Percentiles rank a stretch among this genome's conserved stretches.
Conservation (phyloP, 2,113 vertebrate species). For the Opisthocomus hoazin region DNA sequence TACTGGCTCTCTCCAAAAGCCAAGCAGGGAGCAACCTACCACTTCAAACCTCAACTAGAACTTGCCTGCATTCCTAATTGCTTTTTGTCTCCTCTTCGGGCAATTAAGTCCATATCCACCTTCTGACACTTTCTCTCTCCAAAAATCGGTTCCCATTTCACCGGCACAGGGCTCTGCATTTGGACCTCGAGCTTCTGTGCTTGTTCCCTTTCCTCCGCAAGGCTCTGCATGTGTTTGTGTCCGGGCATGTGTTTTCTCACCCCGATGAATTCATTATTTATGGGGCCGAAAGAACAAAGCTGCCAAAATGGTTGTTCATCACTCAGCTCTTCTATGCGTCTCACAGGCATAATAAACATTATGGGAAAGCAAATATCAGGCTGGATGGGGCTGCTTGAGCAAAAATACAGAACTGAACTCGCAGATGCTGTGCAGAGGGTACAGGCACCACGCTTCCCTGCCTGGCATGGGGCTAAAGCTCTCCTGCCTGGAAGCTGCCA, state of each 20-base stretch:
- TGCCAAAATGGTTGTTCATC: background rate
- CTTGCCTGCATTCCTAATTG: background rate
- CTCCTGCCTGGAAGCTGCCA: background rate
- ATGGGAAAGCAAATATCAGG: conserved; percentile 9
- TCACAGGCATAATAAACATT: conserved; percentile 28
- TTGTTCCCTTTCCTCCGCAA: background rate
- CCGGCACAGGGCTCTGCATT: background rate
- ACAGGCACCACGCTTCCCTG: background rate
- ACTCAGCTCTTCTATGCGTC: conserved; percentile 20
- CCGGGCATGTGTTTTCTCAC: conserved; percentile 7
- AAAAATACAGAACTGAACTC: background rate
- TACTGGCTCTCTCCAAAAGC: background rate
- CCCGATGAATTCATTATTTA: conserved; percentile 31
- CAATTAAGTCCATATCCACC: background rate
- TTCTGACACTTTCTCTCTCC: background rate
- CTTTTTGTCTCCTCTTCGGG: background rate
- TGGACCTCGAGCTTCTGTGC: background rate
- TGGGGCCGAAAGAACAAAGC: conserved; percentile 24
- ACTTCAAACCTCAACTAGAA: background rate
- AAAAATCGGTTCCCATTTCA: background rate
- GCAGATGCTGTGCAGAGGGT: background rate
- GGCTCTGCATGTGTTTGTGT: background rate
- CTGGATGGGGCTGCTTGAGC: background rate
- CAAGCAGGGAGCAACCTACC: background rate
- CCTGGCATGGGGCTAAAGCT: background rate